Evolutionary conservation across 2,113 vertebrate species (phyloP).

Genomic region (Anthoscopus minutus): DNA sequence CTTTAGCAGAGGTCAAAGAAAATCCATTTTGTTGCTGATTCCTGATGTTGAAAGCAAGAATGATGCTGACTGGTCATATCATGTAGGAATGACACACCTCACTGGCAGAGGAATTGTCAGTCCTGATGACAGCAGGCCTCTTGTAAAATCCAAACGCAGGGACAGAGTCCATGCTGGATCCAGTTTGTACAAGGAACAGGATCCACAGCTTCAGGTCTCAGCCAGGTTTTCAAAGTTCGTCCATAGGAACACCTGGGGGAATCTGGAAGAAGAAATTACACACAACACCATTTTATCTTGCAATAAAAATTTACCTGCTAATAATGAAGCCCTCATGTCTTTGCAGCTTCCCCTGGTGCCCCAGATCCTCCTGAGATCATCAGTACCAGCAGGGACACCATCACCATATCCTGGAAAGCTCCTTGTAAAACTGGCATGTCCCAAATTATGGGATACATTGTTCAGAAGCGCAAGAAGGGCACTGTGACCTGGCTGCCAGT

Average conservation of each 20-base stretch:
- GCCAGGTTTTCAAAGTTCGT: not conserved
- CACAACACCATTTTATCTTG: not conserved
- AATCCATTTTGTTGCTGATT: not conserved
- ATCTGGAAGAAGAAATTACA: not conserved
- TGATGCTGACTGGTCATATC: not conserved
- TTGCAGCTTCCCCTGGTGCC: slow-evolving; percentile 77
- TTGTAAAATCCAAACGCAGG: not conserved
- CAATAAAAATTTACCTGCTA: not conserved
- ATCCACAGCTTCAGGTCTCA: not conserved
- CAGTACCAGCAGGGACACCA: slow-evolving; percentile 72
- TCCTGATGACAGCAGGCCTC: not conserved
- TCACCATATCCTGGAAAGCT: slow-evolving; percentile 77
- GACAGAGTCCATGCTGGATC: not conserved
- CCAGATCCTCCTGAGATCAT: slow-evolving; percentile 78
- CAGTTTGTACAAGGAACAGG: not conserved
- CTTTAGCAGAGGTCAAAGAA: not conserved
- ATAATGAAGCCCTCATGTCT: not conserved
- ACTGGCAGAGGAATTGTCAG: not conserved
- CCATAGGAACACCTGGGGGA: not conserved
- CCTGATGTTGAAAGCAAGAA: not conserved
- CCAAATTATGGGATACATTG: slow-evolving; percentile 78
- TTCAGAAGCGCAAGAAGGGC: slow-evolving; percentile 88
- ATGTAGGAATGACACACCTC: not conserved
- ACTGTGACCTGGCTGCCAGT: slow-evolving; percentile 79
- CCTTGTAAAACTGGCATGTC: slow-evolving; percentile 75